phyloP scores from a whole-genome alignment of 2,888 invertebrate species.

The Morpho achilles region DNA sequence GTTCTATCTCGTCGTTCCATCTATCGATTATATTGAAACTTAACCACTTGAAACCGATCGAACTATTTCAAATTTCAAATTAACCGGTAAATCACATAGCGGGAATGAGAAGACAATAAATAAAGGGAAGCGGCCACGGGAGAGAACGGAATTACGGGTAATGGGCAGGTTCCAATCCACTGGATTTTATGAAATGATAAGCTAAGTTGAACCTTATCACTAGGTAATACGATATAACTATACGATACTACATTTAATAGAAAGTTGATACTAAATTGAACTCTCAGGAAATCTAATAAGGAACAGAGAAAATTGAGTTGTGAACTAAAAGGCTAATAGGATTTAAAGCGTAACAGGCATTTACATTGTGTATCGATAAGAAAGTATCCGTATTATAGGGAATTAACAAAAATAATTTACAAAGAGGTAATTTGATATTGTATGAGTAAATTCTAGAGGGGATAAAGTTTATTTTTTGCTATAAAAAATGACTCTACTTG shows the following conservation, averaged over 20 bases:
- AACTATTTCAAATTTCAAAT: conserved; percentile 32
- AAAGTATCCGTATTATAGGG: not conserved
- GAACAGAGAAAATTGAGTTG: not conserved
- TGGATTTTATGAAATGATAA: conserved; percentile 7
- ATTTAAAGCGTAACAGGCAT: conserved; percentile 12
- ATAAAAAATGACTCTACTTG: no score
- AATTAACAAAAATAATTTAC: not conserved
- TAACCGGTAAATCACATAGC: conserved; percentile 48
- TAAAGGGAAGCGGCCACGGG: conserved; percentile 29
- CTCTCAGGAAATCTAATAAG: conserved; percentile 4
- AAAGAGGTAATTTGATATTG: not conserved
- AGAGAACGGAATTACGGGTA: conserved; percentile 27
- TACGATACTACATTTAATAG: not conserved
- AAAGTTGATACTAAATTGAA: conserved; percentile 4
- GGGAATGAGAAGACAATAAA: conserved; percentile 36
- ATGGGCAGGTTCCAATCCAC: conserved; percentile 24
- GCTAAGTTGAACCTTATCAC: conserved; percentile 11
- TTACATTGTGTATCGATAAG: conserved; percentile 16
- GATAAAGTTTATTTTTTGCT: no score
- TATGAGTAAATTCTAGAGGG: no score
- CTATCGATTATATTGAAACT: not conserved
- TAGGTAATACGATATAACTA: not conserved
- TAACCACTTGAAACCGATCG: conserved; percentile 2
- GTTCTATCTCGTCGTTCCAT: not conserved
- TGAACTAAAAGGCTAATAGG: conserved; percentile 9